Conservation (phyloP, 2,797 vertebrate genomes). For the Crocidura indochinensis region DNA sequence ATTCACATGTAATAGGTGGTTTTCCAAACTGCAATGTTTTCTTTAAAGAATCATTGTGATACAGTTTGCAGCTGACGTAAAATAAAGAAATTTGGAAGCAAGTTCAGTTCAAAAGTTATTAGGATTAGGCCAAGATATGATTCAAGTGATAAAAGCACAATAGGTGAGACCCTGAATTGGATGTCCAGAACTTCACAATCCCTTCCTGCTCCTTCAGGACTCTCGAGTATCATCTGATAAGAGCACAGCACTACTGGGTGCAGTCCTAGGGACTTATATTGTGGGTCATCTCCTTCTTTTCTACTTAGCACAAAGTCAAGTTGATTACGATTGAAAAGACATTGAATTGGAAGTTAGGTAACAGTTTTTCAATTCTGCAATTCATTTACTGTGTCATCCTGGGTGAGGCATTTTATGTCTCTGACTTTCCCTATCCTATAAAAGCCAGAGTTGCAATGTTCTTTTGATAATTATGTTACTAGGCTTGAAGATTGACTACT, state of each 20-base stretch:
- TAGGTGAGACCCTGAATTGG: too few species aligned
- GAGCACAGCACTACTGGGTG: too few species aligned
- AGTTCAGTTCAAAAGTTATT: slow-evolving; percentile 12
- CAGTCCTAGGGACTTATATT: background rate
- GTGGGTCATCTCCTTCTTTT: background rate
- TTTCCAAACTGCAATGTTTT: slow-evolving; percentile 52
- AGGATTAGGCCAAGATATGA: background rate
- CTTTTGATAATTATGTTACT: slow-evolving; percentile 16
- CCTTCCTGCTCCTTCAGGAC: too few species aligned
- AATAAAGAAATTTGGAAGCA: slow-evolving; percentile 18
- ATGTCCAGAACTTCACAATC: too few species aligned
- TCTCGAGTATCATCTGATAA: too few species aligned
- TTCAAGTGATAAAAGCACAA: too few species aligned
- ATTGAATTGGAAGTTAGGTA: background rate
- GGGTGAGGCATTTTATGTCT: slow-evolving; percentile 2
- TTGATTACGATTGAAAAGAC: background rate
- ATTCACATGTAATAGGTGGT: background rate
- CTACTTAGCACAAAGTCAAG: background rate
- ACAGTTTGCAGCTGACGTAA: slow-evolving; percentile 40
- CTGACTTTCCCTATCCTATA: background rate
- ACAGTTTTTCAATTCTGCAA: background rate
- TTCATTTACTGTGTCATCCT: slow-evolving; percentile 37
- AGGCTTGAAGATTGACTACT: background rate
- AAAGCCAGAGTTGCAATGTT: background rate
- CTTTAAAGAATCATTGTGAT: slow-evolving; percentile 14